These are phyloP conservation scores for Diabrotica virgifera DNA, from an alignment of 1,140 invertebrate genomes.

Conservation along the genomic window DNA sequence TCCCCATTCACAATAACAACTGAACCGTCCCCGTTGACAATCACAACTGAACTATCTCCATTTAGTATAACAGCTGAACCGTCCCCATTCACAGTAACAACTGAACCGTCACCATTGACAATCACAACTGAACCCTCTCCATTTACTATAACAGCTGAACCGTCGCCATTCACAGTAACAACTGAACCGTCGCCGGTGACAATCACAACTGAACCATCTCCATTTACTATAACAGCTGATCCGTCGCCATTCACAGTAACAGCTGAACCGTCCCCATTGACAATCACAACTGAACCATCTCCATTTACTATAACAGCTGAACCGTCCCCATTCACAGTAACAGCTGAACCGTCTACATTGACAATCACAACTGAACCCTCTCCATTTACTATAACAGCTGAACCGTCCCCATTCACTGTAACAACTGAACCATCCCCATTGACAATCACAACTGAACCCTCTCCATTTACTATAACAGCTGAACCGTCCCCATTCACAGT, in stretches of 20 bases:
- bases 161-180: neutral
- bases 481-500: neutral
- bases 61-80: neutral
- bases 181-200: neutral
- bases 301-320: neutral
- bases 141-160: no score
- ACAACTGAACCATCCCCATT: no score
- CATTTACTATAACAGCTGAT: no score
- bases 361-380: no score
- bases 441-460: no score
- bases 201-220: neutral
- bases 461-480: no score
- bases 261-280: neutral
- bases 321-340: neutral
- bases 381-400: neutral
- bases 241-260: no score
- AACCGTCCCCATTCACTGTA: no score
- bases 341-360: neutral
- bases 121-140: no score
- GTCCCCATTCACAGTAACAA: neutral
- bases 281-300: neutral
- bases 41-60: no score
- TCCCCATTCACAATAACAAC: neutral
- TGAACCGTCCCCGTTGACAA: neutral
- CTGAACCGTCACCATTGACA: neutral